These are phyloP conservation scores for Synergus gifuensis DNA, from an alignment of 2,888 invertebrate genomes.

Conservation along the genomic window DNA sequence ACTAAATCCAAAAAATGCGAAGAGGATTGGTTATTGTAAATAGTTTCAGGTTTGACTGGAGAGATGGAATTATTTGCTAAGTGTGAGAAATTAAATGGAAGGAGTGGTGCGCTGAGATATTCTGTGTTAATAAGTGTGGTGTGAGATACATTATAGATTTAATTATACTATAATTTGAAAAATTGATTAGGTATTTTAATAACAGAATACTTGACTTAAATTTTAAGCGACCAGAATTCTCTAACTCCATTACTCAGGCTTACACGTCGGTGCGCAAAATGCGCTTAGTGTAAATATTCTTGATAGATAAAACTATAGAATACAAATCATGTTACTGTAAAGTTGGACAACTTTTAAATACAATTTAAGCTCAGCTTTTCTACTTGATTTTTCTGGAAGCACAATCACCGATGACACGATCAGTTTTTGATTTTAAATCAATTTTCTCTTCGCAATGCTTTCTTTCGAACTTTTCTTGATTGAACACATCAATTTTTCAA, in stretches of 20 bases:
- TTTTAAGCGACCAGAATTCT: slow-evolving; percentile 26
- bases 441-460: neutral
- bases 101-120: slow-evolving; percentile 16
- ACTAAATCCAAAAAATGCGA: neutral
- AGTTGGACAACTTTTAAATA: neutral
- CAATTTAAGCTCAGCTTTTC: neutral
- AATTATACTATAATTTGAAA: neutral
- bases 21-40: slow-evolving; percentile 25
- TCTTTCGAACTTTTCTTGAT: slow-evolving; percentile 18
- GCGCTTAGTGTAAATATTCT: slow-evolving; percentile 24
- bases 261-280: neutral
- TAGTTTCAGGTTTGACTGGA: slow-evolving; percentile 29
- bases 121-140: neutral
- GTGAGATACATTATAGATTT: slow-evolving; percentile 11
- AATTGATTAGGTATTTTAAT: neutral
- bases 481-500: slow-evolving; percentile 1
- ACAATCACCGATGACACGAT: neutral
- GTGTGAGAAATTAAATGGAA: neutral
- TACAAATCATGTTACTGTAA: neutral
- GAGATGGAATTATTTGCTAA: slow-evolving; percentile 33
- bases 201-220: neutral
- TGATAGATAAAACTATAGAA: slow-evolving; percentile 15
- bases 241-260: neutral
- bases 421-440: neutral
- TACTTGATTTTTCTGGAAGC: slow-evolving; percentile 14